Conservation (phyloP, 2,113 vertebrate genomes). For the Antennarius striatus region DNA sequence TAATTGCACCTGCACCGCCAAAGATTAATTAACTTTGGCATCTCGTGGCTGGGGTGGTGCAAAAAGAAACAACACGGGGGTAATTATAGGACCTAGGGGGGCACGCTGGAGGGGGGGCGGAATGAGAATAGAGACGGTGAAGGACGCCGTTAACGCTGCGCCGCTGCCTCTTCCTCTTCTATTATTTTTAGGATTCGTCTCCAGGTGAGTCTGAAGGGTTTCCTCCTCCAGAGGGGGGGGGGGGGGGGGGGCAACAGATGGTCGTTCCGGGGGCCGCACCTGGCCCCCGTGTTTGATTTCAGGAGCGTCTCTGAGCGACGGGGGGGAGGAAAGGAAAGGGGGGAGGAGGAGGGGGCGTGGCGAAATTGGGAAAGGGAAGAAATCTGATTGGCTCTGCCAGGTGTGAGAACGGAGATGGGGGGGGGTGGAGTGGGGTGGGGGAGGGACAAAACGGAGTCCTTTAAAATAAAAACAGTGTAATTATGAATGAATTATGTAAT, state of each 20-base stretch:
- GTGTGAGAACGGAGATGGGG: slow-evolving; percentile 48
- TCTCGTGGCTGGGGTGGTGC: slow-evolving; percentile 62
- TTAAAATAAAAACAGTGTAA: too few species aligned
- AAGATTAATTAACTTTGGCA: slow-evolving; percentile 78
- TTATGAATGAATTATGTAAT: too few species aligned
- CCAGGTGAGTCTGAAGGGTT: too few species aligned
- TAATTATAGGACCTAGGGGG: slow-evolving; percentile 64
- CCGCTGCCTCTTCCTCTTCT: slow-evolving; percentile 42
- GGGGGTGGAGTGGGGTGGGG: slow-evolving; percentile 1
- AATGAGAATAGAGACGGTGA: slow-evolving; percentile 61
- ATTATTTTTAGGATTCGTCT: too few species aligned
- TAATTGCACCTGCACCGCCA: slow-evolving; percentile 80
- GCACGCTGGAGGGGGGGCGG: slow-evolving; percentile 42
- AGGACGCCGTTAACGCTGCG: slow-evolving; percentile 68
- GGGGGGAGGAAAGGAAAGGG: too few species aligned
- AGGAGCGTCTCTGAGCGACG: too few species aligned
- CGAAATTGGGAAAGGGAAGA: slow-evolving; percentile 4
- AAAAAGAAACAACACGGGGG: slow-evolving; percentile 74
- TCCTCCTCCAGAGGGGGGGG: too few species aligned
- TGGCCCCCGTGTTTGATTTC: too few species aligned
- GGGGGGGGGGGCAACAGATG: too few species aligned
- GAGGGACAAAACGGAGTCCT: too few species aligned
- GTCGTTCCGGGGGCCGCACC: too few species aligned
- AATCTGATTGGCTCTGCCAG: slow-evolving; percentile 27
- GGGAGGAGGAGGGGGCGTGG: too few species aligned